Percentiles rank a stretch among this genome's conserved stretches.
phyloP scores from a whole-genome alignment of 2,888 invertebrate genomes.

The Hermaeophaga mercurialis region DNA sequence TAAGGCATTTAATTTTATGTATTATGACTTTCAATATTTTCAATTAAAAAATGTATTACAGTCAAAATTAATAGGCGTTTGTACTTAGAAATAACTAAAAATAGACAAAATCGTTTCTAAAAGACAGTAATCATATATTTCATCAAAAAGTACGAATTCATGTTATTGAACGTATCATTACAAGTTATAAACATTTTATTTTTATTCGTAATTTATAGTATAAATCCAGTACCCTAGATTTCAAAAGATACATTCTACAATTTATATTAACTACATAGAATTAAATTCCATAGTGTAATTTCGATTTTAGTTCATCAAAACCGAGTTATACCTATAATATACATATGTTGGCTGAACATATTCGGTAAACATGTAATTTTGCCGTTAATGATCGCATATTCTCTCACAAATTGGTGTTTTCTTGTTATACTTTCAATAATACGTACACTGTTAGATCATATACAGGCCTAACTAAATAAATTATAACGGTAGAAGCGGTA shows the following conservation, averaged over 20 bases:
- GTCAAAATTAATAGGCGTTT: no score
- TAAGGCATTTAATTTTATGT: no score
- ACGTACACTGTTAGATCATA: constrained; percentile 16
- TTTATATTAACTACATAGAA: constrained; percentile 19
- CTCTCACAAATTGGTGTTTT: constrained; percentile 30
- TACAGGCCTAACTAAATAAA: constrained; percentile 17
- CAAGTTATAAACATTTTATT: no score
- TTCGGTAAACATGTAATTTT: constrained; percentile 33
- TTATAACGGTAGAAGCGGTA: constrained; percentile 25
- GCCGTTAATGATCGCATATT: constrained; percentile 27
- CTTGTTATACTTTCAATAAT: constrained; percentile 33
- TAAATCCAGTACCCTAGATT: constrained; percentile 5
- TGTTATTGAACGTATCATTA: no score
- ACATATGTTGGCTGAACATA: constrained; percentile 21
- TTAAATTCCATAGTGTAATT: constrained; percentile 23
- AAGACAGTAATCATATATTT: no score
- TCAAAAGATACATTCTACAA: constrained; percentile 5
- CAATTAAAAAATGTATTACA: no score
- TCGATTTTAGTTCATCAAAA: constrained; percentile 22
- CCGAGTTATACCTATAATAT: constrained; percentile 15
- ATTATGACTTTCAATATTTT: no score
- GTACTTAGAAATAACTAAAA: no score
- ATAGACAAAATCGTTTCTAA: no score
- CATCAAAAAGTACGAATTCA: no score
- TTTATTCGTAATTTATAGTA: no score